phyloP scores from a whole-genome alignment of 2,888 invertebrate genomes.

The Paralinhomoeus sp. region DNA sequence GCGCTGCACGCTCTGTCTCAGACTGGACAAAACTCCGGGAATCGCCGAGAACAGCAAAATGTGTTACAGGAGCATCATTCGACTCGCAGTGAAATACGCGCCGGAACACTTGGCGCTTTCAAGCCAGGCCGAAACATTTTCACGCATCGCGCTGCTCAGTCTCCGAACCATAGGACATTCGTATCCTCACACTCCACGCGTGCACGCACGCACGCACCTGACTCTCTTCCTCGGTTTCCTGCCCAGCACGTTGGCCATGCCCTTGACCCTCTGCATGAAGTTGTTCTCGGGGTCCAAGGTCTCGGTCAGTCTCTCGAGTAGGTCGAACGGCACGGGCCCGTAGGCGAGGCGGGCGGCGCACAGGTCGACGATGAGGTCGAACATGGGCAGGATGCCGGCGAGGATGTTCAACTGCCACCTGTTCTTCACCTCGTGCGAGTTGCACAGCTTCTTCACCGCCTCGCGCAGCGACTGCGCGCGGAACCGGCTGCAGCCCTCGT shows the following conservation, averaged over 20 bases:
- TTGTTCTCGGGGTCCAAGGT: slow-evolving; percentile 30
- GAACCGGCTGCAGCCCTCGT: slow-evolving; percentile 30
- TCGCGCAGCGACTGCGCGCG: slow-evolving; percentile 30
- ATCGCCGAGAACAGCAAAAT: too few species aligned
- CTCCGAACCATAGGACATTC: too few species aligned
- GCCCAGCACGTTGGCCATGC: slow-evolving; percentile 6
- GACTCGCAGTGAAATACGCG: too few species aligned
- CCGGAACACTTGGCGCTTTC: too few species aligned
- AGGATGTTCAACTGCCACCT: slow-evolving; percentile 31
- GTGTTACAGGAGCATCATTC: too few species aligned
- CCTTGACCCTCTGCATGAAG: slow-evolving; percentile 30
- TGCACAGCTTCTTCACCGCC: slow-evolving; percentile 30
- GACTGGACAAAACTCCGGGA: too few species aligned
- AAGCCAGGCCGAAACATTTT: too few species aligned
- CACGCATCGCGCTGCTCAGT: too few species aligned
- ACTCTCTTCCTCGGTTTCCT: neutral
- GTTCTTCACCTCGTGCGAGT: neutral
- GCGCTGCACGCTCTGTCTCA: too few species aligned
- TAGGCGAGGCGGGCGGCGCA: slow-evolving; percentile 27
- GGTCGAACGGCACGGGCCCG: slow-evolving; percentile 24
- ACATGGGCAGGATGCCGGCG: slow-evolving; percentile 32
- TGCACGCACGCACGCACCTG: slow-evolving; percentile 9
- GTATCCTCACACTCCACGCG: too few species aligned
- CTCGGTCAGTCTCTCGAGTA: slow-evolving; percentile 27
- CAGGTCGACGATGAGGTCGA: slow-evolving; percentile 29